Percentiles rank a stretch among this genome's conserved stretches.
Conservation (phyloP, 2,888 invertebrate species). For the Tetrapedia diversipes region DNA sequence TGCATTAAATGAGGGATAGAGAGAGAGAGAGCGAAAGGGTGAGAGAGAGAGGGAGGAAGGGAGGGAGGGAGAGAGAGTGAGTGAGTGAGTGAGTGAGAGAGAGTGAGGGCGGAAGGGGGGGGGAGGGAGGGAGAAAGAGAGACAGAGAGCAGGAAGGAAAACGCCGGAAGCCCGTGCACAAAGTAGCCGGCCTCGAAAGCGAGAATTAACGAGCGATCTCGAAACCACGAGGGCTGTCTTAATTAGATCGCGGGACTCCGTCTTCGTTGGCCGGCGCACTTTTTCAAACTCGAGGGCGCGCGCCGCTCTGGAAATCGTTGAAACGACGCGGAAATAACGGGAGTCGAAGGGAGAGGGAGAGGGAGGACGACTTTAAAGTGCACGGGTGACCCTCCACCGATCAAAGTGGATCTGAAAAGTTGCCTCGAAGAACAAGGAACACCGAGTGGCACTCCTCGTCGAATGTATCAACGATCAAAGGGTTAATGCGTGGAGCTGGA, state of each 20-base stretch:
- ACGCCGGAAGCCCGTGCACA: background rate
- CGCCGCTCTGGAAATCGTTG: conserved; percentile 33
- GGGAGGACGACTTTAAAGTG: conserved; percentile 24
- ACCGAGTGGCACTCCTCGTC: conserved; percentile 31
- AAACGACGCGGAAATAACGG: conserved; percentile 49
- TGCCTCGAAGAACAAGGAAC: conserved; percentile 42
- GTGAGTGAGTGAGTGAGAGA: too few species aligned
- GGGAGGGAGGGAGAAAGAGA: background rate
- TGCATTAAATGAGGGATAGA: too few species aligned
- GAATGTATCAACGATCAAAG: conserved; percentile 55
- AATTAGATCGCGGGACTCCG: conserved; percentile 51
- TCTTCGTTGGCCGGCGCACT: conserved; percentile 26
- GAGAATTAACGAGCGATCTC: conserved; percentile 57
- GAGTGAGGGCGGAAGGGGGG: too few species aligned
- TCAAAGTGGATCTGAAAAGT: conserved; percentile 47
- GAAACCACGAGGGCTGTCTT: conserved; percentile 51
- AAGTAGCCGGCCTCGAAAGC: conserved; percentile 40
- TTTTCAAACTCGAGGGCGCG: conserved; percentile 34
- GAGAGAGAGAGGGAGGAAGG: background rate
- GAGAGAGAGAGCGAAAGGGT: too few species aligned
- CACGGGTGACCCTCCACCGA: conserved; percentile 28
- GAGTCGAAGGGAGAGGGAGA: background rate
- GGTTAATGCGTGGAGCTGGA: conserved; percentile 1
- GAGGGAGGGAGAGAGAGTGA: background rate
- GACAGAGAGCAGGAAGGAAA: background rate